Evolutionary conservation across 2,113 vertebrate species (phyloP).

Genomic region (Phrynosoma platyrhinos): DNA sequence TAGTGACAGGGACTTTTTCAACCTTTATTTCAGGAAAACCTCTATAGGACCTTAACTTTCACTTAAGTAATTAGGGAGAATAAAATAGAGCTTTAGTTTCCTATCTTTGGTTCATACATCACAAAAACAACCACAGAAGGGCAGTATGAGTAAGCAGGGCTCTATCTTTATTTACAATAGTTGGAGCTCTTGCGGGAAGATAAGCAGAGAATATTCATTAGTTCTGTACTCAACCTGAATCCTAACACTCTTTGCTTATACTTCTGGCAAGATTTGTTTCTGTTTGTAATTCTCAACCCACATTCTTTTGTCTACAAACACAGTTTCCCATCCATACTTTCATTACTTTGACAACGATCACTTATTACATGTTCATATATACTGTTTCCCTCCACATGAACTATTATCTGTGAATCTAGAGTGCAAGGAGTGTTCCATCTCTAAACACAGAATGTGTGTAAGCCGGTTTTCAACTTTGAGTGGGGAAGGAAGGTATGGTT

Average conservation of each 20-base stretch:
- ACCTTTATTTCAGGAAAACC: background rate
- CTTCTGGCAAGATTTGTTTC: background rate
- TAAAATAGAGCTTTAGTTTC: background rate
- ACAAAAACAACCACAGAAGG: background rate
- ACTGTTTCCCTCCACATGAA: background rate
- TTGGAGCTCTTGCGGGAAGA: background rate
- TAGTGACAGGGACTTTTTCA: background rate
- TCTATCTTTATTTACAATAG: background rate
- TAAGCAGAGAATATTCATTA: background rate
- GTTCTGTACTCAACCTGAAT: background rate
- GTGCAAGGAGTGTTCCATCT: background rate
- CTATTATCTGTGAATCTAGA: background rate
- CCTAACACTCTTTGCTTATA: background rate
- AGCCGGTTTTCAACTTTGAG: background rate
- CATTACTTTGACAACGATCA: background rate
- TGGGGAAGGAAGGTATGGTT: conserved; percentile 17
- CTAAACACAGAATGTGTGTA: background rate
- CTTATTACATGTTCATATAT: background rate
- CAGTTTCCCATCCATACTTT: background rate
- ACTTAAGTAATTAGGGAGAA: background rate
- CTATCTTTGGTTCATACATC: background rate
- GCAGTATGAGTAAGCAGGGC: background rate
- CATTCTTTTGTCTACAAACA: background rate
- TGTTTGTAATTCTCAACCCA: background rate
- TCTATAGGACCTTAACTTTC: background rate